Percentiles rank a stretch among this genome's conserved stretches.
These are phyloP conservation scores for Toxostoma redivivum DNA, from an alignment of 2,113 vertebrate genomes.

Conservation along the genomic window DNA sequence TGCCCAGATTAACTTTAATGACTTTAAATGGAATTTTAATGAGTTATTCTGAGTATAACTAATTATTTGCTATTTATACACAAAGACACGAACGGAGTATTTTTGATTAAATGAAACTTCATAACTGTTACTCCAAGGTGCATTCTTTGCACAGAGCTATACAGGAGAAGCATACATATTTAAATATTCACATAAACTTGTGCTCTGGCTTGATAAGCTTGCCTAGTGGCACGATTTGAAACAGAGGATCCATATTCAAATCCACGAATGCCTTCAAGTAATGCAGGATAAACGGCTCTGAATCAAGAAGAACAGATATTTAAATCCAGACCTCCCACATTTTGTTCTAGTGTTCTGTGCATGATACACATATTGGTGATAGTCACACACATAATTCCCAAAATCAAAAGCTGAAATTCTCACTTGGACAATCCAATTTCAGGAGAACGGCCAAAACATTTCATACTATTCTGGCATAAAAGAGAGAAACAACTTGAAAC, in stretches of 20 bases:
- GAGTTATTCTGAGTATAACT: background rate
- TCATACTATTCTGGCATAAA: background rate
- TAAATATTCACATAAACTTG: background rate
- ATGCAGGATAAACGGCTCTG: background rate
- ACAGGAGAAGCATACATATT: background rate
- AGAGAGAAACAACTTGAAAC: background rate
- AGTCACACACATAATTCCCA: background rate
- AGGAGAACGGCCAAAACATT: background rate
- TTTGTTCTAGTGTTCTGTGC: background rate
- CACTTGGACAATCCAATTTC: background rate
- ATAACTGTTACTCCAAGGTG: background rate
- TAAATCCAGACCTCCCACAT: background rate
- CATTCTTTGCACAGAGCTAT: background rate
- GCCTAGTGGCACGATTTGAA: background rate
- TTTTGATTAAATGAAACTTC: background rate
- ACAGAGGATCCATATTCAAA: background rate
- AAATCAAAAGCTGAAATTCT: background rate
- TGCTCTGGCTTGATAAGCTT: background rate
- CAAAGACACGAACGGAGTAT: background rate
- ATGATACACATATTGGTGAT: background rate
- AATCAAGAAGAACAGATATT: background rate
- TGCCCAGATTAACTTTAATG: background rate
- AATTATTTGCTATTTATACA: background rate
- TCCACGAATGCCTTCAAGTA: background rate
- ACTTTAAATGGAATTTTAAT: slow-evolving; percentile 13